A percentile compares a stretch with the other conserved stretches of the same genome.
Evolutionary conservation across 2,888 invertebrate genomes (phyloP).

Genomic region (Ormyrus pomaceus): DNA sequence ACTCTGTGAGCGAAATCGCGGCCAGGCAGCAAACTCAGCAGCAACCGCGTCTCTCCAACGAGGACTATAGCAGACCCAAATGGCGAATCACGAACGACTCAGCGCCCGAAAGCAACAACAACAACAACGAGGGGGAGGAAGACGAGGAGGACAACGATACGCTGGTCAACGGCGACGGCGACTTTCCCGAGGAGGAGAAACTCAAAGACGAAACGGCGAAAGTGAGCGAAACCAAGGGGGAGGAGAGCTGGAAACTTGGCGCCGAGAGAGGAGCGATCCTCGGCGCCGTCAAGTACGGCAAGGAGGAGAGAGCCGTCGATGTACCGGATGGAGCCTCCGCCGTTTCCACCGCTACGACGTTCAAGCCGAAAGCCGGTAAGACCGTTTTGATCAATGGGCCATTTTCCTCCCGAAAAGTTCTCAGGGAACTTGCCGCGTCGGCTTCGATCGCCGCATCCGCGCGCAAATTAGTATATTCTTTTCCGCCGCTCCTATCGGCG

Average conservation of each 20-base stretch:
- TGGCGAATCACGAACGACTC: slow-evolving; percentile 65
- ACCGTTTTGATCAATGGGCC: slow-evolving; percentile 16
- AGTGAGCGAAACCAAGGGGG: slow-evolving; percentile 36
- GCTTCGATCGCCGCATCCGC: background rate
- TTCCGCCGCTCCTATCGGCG: slow-evolving; percentile 5
- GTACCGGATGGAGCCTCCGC: slow-evolving; percentile 61
- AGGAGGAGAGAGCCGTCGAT: slow-evolving; percentile 66
- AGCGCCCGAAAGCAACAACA: slow-evolving; percentile 56
- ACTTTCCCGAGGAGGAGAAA: slow-evolving; percentile 13
- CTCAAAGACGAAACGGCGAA: slow-evolving; percentile 34
- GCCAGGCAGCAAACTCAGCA: slow-evolving; percentile 3
- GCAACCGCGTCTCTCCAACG: slow-evolving; percentile 12
- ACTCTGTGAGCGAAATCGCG: slow-evolving; percentile 53
- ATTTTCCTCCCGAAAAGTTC: background rate
- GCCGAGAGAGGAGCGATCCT: slow-evolving; percentile 32
- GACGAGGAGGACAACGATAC: slow-evolving; percentile 59
- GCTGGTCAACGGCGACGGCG: slow-evolving; percentile 50
- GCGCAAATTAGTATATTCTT: slow-evolving; percentile 12
- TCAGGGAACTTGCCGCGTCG: background rate
- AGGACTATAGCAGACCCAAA: slow-evolving; percentile 63
- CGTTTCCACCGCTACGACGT: background rate
- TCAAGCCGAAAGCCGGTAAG: slow-evolving; percentile 4
- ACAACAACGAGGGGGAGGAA: background rate
- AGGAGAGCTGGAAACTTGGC: slow-evolving; percentile 52
- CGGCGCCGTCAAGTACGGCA: slow-evolving; percentile 53